Percentiles rank a stretch among this genome's conserved stretches.
phyloP scores from a whole-genome alignment of 1,140 invertebrate species.

The Eciton burchellii region DNA sequence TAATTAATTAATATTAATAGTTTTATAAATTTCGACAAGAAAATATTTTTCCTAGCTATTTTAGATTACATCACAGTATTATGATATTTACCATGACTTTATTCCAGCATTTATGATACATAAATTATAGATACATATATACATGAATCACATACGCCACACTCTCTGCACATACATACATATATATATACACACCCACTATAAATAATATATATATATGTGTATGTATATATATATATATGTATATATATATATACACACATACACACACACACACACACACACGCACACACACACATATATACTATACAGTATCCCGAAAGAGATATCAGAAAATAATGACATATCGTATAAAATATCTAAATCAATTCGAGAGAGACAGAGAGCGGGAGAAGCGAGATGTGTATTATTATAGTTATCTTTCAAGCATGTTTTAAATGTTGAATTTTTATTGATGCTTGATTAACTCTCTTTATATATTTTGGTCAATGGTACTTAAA shows the following conservation, averaged over 20 bases:
- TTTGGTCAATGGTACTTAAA: no score
- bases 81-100: constrained; percentile 18
- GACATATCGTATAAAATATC: not conserved
- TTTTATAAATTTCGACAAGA: not conserved
- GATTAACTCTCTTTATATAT: no score
- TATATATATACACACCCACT: constrained; percentile 50
- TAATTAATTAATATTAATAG: no score
- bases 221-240: constrained; percentile 56
- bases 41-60: not conserved
- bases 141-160: no score
- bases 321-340: not conserved
- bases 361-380: not conserved
- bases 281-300: constrained; percentile 47
- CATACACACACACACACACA: no score
- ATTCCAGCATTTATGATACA: constrained; percentile 72
- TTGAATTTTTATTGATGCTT: no score
- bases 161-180: no score
- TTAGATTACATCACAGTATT: constrained; percentile 32
- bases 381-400: no score
- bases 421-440: no score
- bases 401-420: no score
- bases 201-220: no score
- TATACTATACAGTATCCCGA: constrained; percentile 34
- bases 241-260: no score
- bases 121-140: constrained; percentile 71